Evolutionary conservation across 2,113 vertebrate genomes (phyloP), one percentile per base, ranked within the genome.

Genomic region (Dasyprocta punctata): DNA sequence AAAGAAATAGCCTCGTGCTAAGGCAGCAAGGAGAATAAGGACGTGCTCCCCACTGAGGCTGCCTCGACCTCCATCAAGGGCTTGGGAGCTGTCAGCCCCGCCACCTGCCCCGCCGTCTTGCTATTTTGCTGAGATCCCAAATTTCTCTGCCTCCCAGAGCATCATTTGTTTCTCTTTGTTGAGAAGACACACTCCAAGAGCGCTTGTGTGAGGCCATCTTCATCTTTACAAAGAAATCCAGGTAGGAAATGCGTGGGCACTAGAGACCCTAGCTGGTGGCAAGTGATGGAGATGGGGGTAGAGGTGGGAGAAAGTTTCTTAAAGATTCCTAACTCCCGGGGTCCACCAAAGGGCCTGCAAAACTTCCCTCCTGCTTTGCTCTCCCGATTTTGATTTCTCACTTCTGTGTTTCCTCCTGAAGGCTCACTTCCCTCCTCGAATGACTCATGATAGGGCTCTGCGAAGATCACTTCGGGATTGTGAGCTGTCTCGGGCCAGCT

Each of bases 141-240:
- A 54, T 63, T 80, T 11, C 56, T 26, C 26, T 84, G 94, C 93
- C 63, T 81, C 96, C 93, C 47, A 49, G 87, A 97, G 24, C 95
- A 84, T 97, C 97, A 94, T 96, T 98, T 92, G 96, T 97, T 98
- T 98, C 95, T 96, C 98, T 98, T 98, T 98, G 98, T 98, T 98
- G 86, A 8, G 95, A 97, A 97, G 98, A 97, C 93, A 83, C 2
- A 30, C 90, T 89, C 52, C 86, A 85, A 75, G 96, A 92, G 93
- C 95, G 63, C 85, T 92, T 91, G 86, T 3, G 33, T 52, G 97
- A 88, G 96, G 93, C 97, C 97, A 96, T 97, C 97, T 97, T 96
- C 90, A 87, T 97, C 97, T 97, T 98, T 85, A 97, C 97, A 98
- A 97, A 98, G 97, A 97, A 97, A 98, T 90, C 90, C 90, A 96